These are phyloP conservation scores for Alligator mississippiensis DNA, from an alignment of 2,113 vertebrate species.

Conservation along the genomic window DNA sequence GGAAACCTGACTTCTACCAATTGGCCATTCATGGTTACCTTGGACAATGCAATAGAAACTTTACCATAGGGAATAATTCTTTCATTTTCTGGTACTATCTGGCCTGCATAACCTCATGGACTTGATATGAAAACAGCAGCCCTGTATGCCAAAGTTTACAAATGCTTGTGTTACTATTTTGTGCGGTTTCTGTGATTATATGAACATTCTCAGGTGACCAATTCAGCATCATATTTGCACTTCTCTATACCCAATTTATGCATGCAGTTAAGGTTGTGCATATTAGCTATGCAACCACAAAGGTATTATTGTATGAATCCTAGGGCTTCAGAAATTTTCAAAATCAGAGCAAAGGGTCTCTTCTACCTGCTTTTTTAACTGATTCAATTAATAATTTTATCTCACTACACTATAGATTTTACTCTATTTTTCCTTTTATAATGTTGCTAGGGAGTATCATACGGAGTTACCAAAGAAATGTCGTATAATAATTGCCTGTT, in stretches of 20 bases:
- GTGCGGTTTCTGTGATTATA: neutral
- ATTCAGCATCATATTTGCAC: neutral
- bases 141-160: neutral
- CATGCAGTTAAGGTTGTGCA: rapidly evolving
- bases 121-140: neutral
- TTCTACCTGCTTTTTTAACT: neutral
- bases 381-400: neutral
- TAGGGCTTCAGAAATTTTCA: neutral
- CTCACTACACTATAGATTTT: neutral
- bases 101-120: neutral
- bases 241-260: neutral
- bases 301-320: neutral
- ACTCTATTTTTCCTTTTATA: neutral
- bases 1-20: neutral
- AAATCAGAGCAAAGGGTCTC: neutral
- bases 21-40: neutral
- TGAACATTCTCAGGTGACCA: neutral
- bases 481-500: neutral
- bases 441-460: neutral
- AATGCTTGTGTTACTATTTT: neutral
- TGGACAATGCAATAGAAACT: neutral
- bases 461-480: neutral
- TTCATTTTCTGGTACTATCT: neutral
- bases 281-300: neutral
- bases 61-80: neutral